These are phyloP conservation scores for Lasioglossum villosulum DNA, from an alignment of 2,888 invertebrate species.

Conservation along the genomic window DNA sequence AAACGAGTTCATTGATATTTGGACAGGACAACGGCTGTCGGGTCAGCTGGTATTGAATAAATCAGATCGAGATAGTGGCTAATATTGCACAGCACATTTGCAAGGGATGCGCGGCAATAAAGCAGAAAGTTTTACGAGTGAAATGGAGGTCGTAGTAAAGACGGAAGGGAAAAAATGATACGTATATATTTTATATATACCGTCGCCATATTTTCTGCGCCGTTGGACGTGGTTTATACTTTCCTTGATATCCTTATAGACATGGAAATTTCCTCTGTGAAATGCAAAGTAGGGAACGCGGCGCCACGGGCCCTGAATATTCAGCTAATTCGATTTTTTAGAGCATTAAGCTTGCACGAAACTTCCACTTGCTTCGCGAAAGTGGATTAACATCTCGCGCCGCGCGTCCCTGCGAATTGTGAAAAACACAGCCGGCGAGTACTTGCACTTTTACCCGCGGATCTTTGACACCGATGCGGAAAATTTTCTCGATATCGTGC, in stretches of 20 bases:
- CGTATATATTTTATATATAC: conserved; percentile 2
- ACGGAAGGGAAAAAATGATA: not conserved
- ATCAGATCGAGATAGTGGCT: not conserved
- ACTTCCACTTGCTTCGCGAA: conserved; percentile 47
- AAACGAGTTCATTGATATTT: too few species aligned
- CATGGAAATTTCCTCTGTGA: conserved; percentile 53
- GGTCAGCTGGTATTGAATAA: too few species aligned
- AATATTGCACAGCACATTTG: not conserved
- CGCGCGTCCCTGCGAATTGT: conserved; percentile 6
- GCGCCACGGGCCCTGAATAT: conserved; percentile 46
- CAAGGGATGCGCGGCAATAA: not conserved
- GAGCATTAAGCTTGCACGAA: conserved; percentile 51
- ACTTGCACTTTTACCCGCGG: not conserved
- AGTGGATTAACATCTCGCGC: conserved; percentile 39
- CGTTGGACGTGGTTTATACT: conserved; percentile 44
- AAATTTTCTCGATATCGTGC: not conserved
- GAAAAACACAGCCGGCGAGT: not conserved
- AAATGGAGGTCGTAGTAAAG: conserved; percentile 17
- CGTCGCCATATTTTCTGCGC: conserved; percentile 31
- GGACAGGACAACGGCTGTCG: too few species aligned
- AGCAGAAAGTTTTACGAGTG: conserved; percentile 17
- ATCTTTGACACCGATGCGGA: not conserved
- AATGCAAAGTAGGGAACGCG: conserved; percentile 50
- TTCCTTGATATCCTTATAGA: conserved; percentile 52
- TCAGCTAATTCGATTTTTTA: conserved; percentile 57